Base-by-base conservation (phyloP, 2,888 invertebrate genomes). In the Chymomyza procnemis region DNA sequence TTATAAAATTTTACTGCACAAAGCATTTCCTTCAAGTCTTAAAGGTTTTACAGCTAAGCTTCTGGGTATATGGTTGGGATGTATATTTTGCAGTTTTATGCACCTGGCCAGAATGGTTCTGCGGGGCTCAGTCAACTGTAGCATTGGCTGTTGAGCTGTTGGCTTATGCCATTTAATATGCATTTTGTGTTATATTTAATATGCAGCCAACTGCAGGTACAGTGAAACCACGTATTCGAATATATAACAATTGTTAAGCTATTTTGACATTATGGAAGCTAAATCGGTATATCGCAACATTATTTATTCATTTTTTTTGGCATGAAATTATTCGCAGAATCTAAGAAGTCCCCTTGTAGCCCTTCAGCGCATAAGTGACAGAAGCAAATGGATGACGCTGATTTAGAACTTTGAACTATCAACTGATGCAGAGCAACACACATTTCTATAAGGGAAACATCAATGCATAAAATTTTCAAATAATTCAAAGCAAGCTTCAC, bases 101-200 rank as follows among this genome's bases (percentile, higher is more conserved):
- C 75, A 77, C 77, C 77, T 78, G 76, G 12, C 73, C 70, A 60
- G 66, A 54, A 47, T 64, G 14, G 56, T 26, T 41, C 9, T 50
- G 46, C 30, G 48, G 58, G 59, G 8, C 16, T 34, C 34, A 41
- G 34, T 2, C 34, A 47, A 52, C 41, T 61, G 61, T 47, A 69
- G 60, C 54, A 48, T 34, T 59, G 26, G 19, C 56, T 61, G 55
- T 71, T 73, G 79, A 50, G 79, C 76, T 70, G 71, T 77, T 85
- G 81, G 81, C 81, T 85, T 86, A 86, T 85, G 89, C 88, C 82
- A 88, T 88, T 88, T 88, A 88, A 88, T 88, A 88, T 88, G 88
- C 87, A 88, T 88, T 88, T 88, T 87, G 85, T 85, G 85, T 88
- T 86, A 86, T 88, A 88, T 88, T 88, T 88, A 86, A 88, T 81